phyloP scores from a whole-genome alignment of 2,888 invertebrate genomes.

The Eulithis prunata region DNA sequence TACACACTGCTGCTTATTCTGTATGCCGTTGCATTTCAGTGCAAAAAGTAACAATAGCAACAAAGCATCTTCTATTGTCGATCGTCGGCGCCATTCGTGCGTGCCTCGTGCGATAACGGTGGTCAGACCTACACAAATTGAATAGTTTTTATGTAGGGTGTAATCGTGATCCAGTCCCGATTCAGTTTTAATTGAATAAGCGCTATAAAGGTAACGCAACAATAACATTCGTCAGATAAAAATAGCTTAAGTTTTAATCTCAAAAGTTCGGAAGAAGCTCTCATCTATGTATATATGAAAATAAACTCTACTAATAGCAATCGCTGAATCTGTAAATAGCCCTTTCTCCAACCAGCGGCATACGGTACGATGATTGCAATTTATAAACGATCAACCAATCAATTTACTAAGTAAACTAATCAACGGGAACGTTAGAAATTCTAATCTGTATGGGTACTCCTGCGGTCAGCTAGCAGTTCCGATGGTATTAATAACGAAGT shows the following conservation, averaged over 20 bases:
- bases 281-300: too few species aligned
- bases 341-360: conserved; percentile 7
- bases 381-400: conserved; percentile 24
- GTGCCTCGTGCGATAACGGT: conserved; percentile 69
- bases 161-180: conserved; percentile 65
- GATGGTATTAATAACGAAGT: conserved; percentile 33
- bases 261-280: not conserved
- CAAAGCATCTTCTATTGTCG: conserved; percentile 54
- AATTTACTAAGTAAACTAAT: conserved; percentile 34
- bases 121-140: conserved; percentile 67
- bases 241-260: too few species aligned
- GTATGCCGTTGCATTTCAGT: conserved; percentile 70
- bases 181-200: conserved; percentile 69
- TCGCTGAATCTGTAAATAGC: conserved; percentile 5
- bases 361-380: not conserved
- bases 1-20: conserved; percentile 39
- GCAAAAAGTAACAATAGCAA: conserved; percentile 71
- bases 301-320: too few species aligned
- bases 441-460: conserved; percentile 21
- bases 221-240: not conserved
- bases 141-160: conserved; percentile 70
- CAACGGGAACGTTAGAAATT: conserved; percentile 33
- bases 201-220: conserved; percentile 34
- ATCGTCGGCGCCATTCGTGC: conserved; percentile 64
- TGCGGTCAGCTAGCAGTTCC: conserved; percentile 31